These are phyloP conservation scores for Mustela lutreola DNA, from an alignment of 2,113 vertebrate genomes.

Conservation along the genomic window DNA sequence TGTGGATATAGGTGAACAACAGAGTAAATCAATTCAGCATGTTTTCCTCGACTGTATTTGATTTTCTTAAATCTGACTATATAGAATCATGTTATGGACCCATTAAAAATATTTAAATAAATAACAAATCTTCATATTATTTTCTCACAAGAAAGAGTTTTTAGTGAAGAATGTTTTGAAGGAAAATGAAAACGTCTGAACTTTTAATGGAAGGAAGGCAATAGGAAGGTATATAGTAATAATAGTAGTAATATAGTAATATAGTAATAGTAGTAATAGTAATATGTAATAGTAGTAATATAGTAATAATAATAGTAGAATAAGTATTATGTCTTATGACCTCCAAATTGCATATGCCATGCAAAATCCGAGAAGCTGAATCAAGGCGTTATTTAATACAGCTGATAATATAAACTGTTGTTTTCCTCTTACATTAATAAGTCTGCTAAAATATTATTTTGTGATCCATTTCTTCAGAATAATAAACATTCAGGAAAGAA, in stretches of 20 bases:
- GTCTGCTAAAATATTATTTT: constrained; percentile 30
- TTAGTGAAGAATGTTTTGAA: constrained; percentile 29
- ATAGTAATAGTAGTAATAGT: too few species aligned
- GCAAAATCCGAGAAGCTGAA: background rate
- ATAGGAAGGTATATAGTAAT: background rate
- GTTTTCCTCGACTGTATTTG: background rate
- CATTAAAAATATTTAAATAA: background rate
- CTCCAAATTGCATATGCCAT: background rate
- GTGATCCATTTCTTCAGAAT: background rate
- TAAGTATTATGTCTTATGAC: background rate
- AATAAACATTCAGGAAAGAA: constrained; percentile 10
- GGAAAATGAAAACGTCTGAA: constrained; percentile 19
- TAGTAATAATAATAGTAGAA: background rate
- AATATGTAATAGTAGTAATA: too few species aligned
- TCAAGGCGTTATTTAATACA: background rate
- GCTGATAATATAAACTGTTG: background rate
- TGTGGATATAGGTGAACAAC: background rate
- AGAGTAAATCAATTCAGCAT: background rate
- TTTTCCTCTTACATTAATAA: background rate
- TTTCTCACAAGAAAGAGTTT: background rate
- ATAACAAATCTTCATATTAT: background rate
- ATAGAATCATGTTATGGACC: background rate
- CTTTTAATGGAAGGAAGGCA: background rate
- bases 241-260: too few species aligned
- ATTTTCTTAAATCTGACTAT: background rate